phyloP scores from a whole-genome alignment of 2,797 vertebrate species.

The Columba guinea region DNA sequence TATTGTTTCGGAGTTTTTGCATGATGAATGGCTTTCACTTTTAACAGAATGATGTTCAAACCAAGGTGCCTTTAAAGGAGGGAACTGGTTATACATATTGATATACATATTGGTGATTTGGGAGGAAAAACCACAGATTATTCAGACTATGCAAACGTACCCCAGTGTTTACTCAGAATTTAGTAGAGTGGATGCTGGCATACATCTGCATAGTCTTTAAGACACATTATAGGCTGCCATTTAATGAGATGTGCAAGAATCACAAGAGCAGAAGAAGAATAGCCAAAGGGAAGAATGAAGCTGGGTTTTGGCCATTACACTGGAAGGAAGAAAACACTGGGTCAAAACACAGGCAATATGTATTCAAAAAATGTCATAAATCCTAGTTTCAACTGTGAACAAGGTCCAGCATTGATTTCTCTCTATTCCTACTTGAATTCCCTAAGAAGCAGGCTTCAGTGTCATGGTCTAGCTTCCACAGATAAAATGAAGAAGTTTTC shows the following conservation, averaged over 20 bases:
- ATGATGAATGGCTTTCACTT: not conserved
- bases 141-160: not conserved
- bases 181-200: accelerated
- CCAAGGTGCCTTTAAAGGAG: not conserved
- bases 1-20: accelerated
- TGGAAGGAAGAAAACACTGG: not conserved
- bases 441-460: not conserved
- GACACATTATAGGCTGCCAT: not conserved
- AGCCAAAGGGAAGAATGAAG: not conserved
- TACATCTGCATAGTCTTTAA: not conserved
- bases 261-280: not conserved
- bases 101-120: not conserved
- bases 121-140: not conserved
- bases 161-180: not conserved
- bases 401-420: not conserved
- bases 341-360: not conserved
- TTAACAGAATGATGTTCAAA: not conserved
- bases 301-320: accelerated
- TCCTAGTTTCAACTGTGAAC: not conserved
- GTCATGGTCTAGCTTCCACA: not conserved
- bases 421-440: not conserved
- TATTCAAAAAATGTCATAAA: not conserved
- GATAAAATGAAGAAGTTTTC: not conserved
- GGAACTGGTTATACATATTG: not conserved
- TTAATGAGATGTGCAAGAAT: not conserved